phyloP scores from a whole-genome alignment of 2,113 vertebrate genomes.

The Oryzias javanicus region DNA sequence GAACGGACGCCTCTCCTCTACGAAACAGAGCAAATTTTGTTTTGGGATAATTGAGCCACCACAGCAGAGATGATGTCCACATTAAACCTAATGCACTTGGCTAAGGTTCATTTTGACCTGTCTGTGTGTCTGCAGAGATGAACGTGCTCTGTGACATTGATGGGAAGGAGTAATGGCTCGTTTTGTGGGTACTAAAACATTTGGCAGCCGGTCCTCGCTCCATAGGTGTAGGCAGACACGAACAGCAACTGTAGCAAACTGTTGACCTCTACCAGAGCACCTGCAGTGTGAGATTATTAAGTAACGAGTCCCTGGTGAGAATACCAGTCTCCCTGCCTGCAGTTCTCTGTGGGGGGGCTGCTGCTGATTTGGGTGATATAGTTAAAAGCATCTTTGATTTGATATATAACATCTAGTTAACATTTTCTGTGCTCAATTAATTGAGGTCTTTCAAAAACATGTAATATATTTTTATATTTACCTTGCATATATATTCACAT shows the following conservation, averaged over 20 bases:
- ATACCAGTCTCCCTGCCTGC: conserved; percentile 66
- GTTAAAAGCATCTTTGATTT: conserved; percentile 42
- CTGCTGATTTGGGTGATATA: conserved; percentile 58
- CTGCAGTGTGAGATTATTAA: conserved; percentile 73
- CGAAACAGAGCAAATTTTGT: conserved; percentile 49
- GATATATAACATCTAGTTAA: conserved; percentile 1
- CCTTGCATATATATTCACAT: background rate
- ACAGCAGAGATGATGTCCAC: conserved; percentile 54
- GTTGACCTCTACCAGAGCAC: conserved; percentile 70
- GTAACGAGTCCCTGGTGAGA: conserved; percentile 72
- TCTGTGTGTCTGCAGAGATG: conserved; percentile 37
- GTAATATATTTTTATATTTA: background rate
- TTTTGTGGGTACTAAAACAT: conserved; percentile 42
- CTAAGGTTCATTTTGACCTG: conserved; percentile 49
- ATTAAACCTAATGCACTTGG: conserved; percentile 60
- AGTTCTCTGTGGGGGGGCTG: conserved; percentile 56
- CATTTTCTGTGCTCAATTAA: background rate
- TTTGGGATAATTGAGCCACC: conserved; percentile 50
- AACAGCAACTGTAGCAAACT: conserved; percentile 59
- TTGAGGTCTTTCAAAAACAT: background rate
- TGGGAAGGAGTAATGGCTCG: conserved; percentile 50
- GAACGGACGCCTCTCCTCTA: conserved; percentile 45
- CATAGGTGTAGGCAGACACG: conserved; percentile 57
- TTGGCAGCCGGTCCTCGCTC: conserved; percentile 57
- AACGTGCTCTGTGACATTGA: conserved; percentile 52